phyloP scores from a whole-genome alignment of 23 tunicate genomes.

The Trididemnum clinides region DNA sequence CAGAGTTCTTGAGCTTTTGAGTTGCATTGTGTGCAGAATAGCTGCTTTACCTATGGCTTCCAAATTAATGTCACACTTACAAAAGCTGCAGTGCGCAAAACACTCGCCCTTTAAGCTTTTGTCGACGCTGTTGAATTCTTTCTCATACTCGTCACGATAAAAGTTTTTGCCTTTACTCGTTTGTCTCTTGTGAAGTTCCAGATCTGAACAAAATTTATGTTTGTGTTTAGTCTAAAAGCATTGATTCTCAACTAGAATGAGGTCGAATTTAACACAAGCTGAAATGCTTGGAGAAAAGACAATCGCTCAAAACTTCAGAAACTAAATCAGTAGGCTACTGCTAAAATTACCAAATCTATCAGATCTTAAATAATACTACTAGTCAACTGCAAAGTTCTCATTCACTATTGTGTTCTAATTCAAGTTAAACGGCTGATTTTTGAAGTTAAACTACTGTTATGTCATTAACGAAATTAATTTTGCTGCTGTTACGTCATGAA shows the following conservation, averaged over 20 bases:
- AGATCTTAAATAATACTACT: too few relatives aligned
- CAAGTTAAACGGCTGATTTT: too few relatives aligned
- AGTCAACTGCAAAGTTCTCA: too few relatives aligned
- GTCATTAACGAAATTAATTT: too few relatives aligned
- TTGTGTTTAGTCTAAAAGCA: neutral
- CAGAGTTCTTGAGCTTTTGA: slow-evolving; percentile 31
- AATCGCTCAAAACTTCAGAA: too few relatives aligned
- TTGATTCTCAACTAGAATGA: neutral
- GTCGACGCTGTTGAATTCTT: slow-evolving; percentile 35
- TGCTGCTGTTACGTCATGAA: too few relatives aligned
- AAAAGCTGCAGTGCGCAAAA: slow-evolving; percentile 32
- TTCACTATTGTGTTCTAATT: too few relatives aligned
- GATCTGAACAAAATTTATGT: slow-evolving; percentile 6
- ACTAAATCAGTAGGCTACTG: too few relatives aligned
- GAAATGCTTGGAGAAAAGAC: slow-evolving; percentile 24
- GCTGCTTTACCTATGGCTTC: slow-evolving; percentile 11
- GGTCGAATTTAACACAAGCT: slow-evolving; percentile 14
- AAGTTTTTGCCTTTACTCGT: slow-evolving; percentile 52
- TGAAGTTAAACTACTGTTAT: too few relatives aligned
- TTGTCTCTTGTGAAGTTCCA: slow-evolving; percentile 21
- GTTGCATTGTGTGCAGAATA: slow-evolving; percentile 13
- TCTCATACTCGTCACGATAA: slow-evolving; percentile 54
- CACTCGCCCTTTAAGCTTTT: slow-evolving; percentile 49
- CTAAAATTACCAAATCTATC: too few relatives aligned
- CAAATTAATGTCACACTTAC: slow-evolving; percentile 37